A percentile compares a stretch with the other conserved stretches of the same genome.
These are phyloP conservation scores for Rhopalosiphum maidis DNA, from an alignment of 1,140 invertebrate species.

Conservation along the genomic window DNA sequence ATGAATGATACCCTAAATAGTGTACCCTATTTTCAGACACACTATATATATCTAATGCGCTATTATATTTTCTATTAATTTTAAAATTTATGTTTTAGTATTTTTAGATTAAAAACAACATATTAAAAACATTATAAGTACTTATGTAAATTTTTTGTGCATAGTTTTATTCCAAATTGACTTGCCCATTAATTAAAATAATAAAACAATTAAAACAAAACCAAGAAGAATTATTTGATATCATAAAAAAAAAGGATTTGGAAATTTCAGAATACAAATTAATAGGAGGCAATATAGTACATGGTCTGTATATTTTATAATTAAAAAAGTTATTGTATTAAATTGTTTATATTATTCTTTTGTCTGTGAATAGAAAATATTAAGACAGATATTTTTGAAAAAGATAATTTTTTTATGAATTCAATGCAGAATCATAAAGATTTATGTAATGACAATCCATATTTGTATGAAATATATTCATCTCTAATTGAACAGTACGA, in stretches of 20 bases:
- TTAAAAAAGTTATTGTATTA: neutral
- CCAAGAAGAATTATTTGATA: neutral
- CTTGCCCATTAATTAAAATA: neutral
- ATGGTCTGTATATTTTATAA: neutral
- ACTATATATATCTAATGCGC: too few relatives aligned
- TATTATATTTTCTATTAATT: neutral
- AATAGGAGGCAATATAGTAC: slow-evolving; percentile 1
- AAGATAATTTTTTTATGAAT: slow-evolving; percentile 32
- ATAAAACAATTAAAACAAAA: slow-evolving; percentile 29
- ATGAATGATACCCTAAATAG: too few relatives aligned
- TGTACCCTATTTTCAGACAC: too few relatives aligned
- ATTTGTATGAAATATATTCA: slow-evolving; percentile 20
- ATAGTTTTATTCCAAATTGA: slow-evolving; percentile 19
- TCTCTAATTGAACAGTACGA: neutral
- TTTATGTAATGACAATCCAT: neutral
- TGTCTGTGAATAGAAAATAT: slow-evolving; percentile 16
- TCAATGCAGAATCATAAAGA: neutral
- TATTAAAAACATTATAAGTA: too few relatives aligned
- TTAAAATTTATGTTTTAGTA: neutral
- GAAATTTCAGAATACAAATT: slow-evolving; percentile 37
- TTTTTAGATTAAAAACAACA: too few relatives aligned
- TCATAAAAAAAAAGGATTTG: slow-evolving; percentile 37
- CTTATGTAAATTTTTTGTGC: neutral
- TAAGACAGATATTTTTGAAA: slow-evolving; percentile 28
- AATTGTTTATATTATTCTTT: neutral